Percentiles rank a stretch among this genome's conserved stretches.
Evolutionary conservation across 2,888 invertebrate genomes (phyloP).

Genomic region (Andrena trimmerana): DNA sequence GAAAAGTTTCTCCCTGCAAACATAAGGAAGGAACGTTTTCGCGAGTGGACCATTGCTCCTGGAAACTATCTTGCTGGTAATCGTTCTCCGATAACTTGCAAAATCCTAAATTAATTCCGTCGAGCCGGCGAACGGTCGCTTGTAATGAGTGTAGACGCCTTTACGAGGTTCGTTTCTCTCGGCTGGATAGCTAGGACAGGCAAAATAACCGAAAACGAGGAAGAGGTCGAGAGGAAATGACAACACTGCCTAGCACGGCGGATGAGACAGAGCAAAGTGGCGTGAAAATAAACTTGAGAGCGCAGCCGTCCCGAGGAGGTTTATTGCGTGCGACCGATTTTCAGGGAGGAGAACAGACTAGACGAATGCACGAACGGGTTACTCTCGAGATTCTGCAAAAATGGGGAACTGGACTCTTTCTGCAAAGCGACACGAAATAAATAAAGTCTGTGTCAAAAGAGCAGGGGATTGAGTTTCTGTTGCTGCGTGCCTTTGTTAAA

Average conservation of each 20-base stretch:
- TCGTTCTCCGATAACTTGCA: conserved; percentile 32
- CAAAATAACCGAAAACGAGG: conserved; percentile 53
- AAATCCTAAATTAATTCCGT: conserved; percentile 56
- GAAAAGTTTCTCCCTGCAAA: no score
- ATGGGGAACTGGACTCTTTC: background rate
- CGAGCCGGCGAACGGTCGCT: conserved; percentile 19
- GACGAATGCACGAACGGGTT: conserved; percentile 31
- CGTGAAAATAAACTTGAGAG: conserved; percentile 62
- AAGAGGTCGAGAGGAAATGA: conserved; percentile 53
- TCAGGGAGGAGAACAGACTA: conserved; percentile 29
- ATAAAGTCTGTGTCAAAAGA: background rate
- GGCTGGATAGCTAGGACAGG: conserved; percentile 49
- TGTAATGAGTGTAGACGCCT: conserved; percentile 54
- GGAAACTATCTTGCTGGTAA: background rate
- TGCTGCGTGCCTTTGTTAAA: background rate
- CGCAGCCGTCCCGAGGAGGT: conserved; percentile 50
- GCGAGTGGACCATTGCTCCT: no score
- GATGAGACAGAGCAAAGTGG: conserved; percentile 55
- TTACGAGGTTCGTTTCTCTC: conserved; percentile 51
- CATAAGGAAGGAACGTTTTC: no score
- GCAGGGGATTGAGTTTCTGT: background rate
- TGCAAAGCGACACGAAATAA: background rate
- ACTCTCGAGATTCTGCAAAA: conserved; percentile 6
- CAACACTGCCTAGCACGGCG: conserved; percentile 39
- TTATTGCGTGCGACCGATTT: conserved; percentile 65